phyloP scores from a whole-genome alignment of 1,140 invertebrate genomes.

The Cyclargus thomasi region DNA sequence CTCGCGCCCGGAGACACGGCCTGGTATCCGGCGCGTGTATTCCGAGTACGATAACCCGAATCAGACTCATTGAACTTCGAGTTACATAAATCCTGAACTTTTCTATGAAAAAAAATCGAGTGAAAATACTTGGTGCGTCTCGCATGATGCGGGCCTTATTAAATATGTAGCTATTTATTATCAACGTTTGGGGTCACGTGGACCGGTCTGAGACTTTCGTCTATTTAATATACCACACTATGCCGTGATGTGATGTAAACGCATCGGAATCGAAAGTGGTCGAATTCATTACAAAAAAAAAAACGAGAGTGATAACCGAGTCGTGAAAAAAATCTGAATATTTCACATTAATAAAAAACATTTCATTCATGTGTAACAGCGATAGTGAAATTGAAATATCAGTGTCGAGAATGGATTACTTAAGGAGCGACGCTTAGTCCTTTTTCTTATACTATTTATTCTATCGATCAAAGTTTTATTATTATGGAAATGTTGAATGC shows the following conservation, averaged over 20 bases:
- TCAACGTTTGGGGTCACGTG: conserved; percentile 44
- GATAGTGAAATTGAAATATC: not conserved
- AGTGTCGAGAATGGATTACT: not conserved
- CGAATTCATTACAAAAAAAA: not conserved
- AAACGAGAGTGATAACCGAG: not conserved
- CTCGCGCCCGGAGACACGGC: not conserved
- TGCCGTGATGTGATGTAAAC: not conserved
- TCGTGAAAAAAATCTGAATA: not conserved
- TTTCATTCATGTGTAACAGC: not conserved
- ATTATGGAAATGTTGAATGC: too few species aligned
- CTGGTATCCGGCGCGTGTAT: not conserved
- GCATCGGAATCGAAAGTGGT: not conserved
- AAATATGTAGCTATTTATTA: conserved; percentile 65
- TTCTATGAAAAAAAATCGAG: conserved; percentile 26
- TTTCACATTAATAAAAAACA: not conserved
- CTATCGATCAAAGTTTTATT: not conserved
- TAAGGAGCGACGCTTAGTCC: not conserved
- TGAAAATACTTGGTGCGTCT: conserved; percentile 45
- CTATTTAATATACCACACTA: not conserved
- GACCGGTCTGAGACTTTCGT: conserved; percentile 6
- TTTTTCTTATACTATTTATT: not conserved
- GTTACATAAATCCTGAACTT: conserved; percentile 17
- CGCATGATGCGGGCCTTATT: conserved; percentile 52
- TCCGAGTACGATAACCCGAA: not conserved
- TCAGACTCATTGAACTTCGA: not conserved